These are phyloP conservation scores for Papilio helenus DNA, from an alignment of 1,140 invertebrate genomes.

Conservation along the genomic window DNA sequence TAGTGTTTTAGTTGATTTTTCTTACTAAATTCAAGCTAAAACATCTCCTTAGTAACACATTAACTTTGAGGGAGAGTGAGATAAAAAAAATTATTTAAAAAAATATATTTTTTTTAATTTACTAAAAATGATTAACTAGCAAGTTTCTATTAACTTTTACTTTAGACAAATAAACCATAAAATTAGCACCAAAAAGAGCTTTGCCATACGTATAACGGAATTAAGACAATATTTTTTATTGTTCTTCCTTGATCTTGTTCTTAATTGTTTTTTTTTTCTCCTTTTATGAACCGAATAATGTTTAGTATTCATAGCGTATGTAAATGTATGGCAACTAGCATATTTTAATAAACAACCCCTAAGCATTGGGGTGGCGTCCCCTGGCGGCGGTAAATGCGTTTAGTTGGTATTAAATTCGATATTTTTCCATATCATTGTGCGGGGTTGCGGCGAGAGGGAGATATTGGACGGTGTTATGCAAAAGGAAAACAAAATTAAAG, in stretches of 20 bases:
- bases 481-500: neutral
- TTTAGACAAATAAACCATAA: too few relatives aligned
- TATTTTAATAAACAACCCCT: constrained; percentile 52
- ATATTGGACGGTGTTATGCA: constrained; percentile 56
- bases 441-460: constrained; percentile 50
- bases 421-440: constrained; percentile 76
- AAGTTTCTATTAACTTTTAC: too few relatives aligned
- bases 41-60: too few relatives aligned
- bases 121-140: too few relatives aligned
- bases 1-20: too few relatives aligned
- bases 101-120: too few relatives aligned
- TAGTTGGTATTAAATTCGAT: constrained; percentile 76
- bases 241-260: neutral
- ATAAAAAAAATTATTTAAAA: too few relatives aligned
- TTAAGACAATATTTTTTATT: too few relatives aligned
- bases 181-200: too few relatives aligned
- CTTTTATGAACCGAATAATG: neutral
- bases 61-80: too few relatives aligned
- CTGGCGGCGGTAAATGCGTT: constrained; percentile 55
- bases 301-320: constrained; percentile 51
- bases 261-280: neutral
- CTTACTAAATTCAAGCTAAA: too few relatives aligned
- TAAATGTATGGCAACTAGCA: constrained; percentile 58
- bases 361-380: constrained; percentile 40
- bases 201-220: too few relatives aligned